These are phyloP conservation scores for Chloromyia formosa DNA, from an alignment of 2,888 invertebrate species.

Conservation along the genomic window DNA sequence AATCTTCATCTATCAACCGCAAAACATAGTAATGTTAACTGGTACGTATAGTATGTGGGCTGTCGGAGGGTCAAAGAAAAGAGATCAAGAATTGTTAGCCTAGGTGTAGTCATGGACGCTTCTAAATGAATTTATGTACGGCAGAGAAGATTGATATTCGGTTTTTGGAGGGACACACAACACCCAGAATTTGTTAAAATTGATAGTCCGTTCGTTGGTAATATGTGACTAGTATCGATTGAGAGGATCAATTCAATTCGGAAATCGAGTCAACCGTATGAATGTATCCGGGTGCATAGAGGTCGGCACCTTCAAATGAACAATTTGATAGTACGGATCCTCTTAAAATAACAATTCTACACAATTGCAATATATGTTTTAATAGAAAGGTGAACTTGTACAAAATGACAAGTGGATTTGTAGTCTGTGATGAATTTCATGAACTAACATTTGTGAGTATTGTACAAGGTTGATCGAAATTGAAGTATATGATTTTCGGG, in stretches of 20 bases:
- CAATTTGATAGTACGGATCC: too few relatives aligned
- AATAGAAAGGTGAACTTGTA: background rate
- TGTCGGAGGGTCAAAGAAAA: background rate
- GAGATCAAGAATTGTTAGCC: too few relatives aligned
- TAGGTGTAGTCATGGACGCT: too few relatives aligned
- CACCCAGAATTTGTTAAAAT: too few relatives aligned
- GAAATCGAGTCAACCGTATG: background rate
- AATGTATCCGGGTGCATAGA: conserved; percentile 1
- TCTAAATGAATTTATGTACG: too few relatives aligned
- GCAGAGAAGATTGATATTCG: too few relatives aligned
- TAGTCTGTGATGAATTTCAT: background rate
- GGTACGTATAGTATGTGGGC: background rate
- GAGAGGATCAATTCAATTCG: background rate
- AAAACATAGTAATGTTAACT: conserved; percentile 10
- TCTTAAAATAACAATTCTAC: too few relatives aligned
- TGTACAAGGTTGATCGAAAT: background rate
- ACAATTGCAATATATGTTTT: background rate
- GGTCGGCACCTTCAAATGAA: too few relatives aligned
- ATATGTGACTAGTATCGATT: background rate
- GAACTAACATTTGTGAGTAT: background rate
- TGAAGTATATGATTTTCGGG: background rate
- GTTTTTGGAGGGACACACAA: too few relatives aligned
- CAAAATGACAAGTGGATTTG: background rate
- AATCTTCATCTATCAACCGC: conserved; percentile 34
- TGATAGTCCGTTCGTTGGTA: too few relatives aligned